Evolutionary conservation across 2,888 invertebrate species (phyloP).

Genomic region (Dromius quadrimaculatus): DNA sequence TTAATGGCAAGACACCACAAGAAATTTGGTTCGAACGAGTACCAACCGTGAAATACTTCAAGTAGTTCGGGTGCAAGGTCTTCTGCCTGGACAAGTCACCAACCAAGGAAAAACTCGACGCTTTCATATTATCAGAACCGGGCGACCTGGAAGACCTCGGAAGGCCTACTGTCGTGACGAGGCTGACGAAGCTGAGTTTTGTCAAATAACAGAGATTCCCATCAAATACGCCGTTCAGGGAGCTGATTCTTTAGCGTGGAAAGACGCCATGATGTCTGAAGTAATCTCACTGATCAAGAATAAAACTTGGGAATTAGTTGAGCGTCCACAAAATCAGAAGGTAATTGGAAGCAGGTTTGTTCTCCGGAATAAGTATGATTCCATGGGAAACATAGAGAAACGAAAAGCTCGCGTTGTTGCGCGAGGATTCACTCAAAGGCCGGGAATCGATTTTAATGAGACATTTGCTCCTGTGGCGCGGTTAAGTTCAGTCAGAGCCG

Average conservation of each 20-base stretch:
- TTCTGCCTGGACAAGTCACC: neutral
- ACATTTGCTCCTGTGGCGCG: constrained; percentile 58
- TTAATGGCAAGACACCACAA: constrained; percentile 53
- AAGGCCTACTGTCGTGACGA: no score
- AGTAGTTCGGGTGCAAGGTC: neutral
- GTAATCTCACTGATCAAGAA: no score
- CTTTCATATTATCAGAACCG: no score
- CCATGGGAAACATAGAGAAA: neutral
- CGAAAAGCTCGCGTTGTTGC: constrained; percentile 56
- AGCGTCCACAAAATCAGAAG: neutral
- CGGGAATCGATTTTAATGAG: constrained; percentile 57
- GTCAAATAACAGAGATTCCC: no score
- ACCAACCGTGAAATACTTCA: neutral
- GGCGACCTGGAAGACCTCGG: no score
- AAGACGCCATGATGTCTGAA: no score
- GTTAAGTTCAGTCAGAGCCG: constrained; percentile 40
- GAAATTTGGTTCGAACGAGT: constrained; percentile 57
- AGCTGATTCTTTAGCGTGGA: no score
- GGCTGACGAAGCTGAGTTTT: no score
- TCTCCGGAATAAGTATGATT: neutral
- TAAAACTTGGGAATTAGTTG: constrained; percentile 27
- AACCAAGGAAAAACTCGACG: neutral
- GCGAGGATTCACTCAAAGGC: constrained; percentile 57
- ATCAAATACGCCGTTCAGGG: no score
- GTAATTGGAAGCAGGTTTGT: constrained; percentile 10